Evolutionary conservation across 2,888 invertebrate genomes (phyloP).

Genomic region (Tachina fera): DNA sequence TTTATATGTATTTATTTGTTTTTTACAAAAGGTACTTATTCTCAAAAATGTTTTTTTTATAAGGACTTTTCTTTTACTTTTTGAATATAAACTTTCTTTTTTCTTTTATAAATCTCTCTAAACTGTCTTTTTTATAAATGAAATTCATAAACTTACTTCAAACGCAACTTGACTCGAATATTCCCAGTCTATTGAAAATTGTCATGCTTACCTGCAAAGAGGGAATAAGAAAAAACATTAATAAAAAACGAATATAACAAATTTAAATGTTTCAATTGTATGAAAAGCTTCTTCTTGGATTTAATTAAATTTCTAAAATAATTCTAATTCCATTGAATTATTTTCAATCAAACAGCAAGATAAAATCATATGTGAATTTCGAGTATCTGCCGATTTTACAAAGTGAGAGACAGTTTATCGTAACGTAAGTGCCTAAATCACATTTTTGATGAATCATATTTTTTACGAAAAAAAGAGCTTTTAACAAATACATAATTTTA

Average conservation of each 20-base stretch:
- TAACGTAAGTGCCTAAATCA: background rate
- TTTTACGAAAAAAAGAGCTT: constrained; percentile 3
- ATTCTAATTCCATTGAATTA: background rate
- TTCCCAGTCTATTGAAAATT: background rate
- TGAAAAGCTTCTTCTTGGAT: background rate
- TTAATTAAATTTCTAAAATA: background rate
- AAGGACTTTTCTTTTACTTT: background rate
- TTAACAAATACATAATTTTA: background rate
- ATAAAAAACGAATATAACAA: background rate
- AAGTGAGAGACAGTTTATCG: background rate
- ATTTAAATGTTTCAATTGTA: background rate
- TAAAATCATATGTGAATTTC: background rate
- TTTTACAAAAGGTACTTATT: background rate
- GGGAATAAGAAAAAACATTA: background rate
- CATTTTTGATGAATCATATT: constrained; percentile 28
- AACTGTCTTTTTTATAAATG: background rate
- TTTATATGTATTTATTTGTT: background rate
- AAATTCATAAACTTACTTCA: background rate
- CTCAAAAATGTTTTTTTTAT: background rate
- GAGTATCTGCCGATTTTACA: too few species aligned
- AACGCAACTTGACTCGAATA: background rate
- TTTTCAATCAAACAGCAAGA: background rate
- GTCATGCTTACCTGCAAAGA: constrained; percentile 7
- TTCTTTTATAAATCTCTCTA: too few species aligned
- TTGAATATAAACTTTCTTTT: too few species aligned